Evolutionary conservation across 2,797 vertebrate genomes (phyloP).

Genomic region (Bovichtus variegatus): DNA sequence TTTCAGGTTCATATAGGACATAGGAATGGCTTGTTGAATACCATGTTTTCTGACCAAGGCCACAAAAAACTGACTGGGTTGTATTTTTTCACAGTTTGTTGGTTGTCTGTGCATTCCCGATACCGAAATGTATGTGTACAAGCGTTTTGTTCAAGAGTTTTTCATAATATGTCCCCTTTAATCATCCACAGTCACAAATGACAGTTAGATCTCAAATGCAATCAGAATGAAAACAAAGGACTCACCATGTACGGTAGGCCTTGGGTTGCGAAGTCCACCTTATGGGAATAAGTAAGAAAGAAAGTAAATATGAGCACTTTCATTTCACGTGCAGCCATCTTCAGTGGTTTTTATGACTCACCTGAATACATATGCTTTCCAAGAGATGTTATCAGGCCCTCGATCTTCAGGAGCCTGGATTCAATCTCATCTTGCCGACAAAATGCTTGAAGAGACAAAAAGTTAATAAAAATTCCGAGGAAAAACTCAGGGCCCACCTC

Average conservation of each 20-base stretch:
- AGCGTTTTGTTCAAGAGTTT: no score
- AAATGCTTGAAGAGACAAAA: conserved; percentile 77
- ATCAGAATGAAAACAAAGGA: background rate
- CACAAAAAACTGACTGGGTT: no score
- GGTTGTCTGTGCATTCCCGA: no score
- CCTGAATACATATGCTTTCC: conserved; percentile 79
- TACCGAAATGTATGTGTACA: no score
- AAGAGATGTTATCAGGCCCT: conserved; percentile 86
- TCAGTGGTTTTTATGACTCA: conserved; percentile 30
- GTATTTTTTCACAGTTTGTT: no score
- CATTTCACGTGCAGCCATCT: background rate
- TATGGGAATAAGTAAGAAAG: background rate
- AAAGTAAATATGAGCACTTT: background rate
- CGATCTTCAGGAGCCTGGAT: conserved; percentile 86
- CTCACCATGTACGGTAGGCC: conserved; percentile 67
- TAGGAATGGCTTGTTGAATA: no score
- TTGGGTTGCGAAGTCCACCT: conserved; percentile 58
- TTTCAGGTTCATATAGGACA: no score
- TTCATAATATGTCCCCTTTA: no score
- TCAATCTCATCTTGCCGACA: conserved; percentile 87
- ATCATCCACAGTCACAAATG: background rate
- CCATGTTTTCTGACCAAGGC: no score
- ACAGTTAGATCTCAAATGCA: background rate
- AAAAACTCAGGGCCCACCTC: background rate
- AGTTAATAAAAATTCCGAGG: background rate